These are phyloP conservation scores for Sphaeridia pumilis DNA, from an alignment of 2,888 invertebrate species.

Conservation along the genomic window DNA sequence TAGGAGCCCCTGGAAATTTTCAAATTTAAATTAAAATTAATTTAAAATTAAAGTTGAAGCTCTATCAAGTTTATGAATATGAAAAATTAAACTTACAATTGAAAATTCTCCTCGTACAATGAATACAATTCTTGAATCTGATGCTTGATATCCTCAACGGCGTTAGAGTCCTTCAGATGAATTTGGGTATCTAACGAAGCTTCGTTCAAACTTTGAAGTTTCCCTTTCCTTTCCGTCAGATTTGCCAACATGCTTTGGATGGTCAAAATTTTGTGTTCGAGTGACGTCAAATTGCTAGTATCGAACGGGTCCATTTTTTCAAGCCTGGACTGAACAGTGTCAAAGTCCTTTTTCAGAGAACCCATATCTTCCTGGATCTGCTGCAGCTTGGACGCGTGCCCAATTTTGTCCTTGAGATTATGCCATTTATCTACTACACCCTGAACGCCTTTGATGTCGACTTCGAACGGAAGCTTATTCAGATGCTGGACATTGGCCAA, in stretches of 20 bases:
- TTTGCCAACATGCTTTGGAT: constrained; percentile 27
- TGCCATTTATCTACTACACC: constrained; percentile 32
- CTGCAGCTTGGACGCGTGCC: constrained; percentile 30
- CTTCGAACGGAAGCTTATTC: constrained; percentile 26
- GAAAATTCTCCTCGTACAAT: constrained; percentile 35
- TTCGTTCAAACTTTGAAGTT: constrained; percentile 32
- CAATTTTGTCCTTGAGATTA: constrained; percentile 29
- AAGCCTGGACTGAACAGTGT: constrained; percentile 27
- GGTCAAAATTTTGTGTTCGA: constrained; percentile 29
- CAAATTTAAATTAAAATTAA: neutral
- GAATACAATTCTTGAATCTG: constrained; percentile 34
- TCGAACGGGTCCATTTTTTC: constrained; percentile 31
- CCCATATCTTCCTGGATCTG: constrained; percentile 33
- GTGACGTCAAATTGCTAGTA: constrained; percentile 25
- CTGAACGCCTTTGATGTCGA: constrained; percentile 31
- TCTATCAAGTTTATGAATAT: neutral
- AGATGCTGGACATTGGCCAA: constrained; percentile 26
- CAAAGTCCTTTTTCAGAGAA: constrained; percentile 30
- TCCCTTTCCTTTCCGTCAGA: constrained; percentile 26
- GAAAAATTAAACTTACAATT: constrained; percentile 25
- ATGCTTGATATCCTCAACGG: constrained; percentile 26
- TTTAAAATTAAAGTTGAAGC: too few relatives aligned
- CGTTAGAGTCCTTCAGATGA: constrained; percentile 25
- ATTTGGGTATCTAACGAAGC: constrained; percentile 30
- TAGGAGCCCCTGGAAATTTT: constrained; percentile 27